phyloP scores from a whole-genome alignment of 2,888 invertebrate species.

The Tenthredo mesomela region DNA sequence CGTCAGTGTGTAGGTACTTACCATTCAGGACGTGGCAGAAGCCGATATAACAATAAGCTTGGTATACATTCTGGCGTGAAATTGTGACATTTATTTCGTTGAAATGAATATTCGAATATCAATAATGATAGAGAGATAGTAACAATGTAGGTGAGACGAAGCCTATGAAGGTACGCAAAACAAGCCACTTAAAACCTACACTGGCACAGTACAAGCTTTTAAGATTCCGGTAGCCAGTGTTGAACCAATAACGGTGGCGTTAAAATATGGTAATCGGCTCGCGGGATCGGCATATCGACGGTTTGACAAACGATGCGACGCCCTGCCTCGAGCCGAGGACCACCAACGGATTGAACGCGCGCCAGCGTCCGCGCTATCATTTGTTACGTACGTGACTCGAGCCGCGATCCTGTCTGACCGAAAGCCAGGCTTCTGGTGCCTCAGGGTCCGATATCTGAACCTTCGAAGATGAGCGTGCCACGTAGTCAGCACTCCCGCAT shows the following conservation, averaged over 20 bases:
- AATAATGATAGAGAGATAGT: slow-evolving; percentile 31
- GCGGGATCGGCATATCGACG: slow-evolving; percentile 77
- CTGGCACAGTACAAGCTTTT: slow-evolving; percentile 60
- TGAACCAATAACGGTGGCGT: slow-evolving; percentile 75
- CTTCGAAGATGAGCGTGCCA: slow-evolving; percentile 42
- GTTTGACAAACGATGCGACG: slow-evolving; percentile 77
- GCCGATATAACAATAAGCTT: background rate
- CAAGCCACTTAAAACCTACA: slow-evolving; percentile 43
- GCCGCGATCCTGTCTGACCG: slow-evolving; percentile 48
- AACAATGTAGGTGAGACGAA: background rate
- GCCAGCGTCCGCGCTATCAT: slow-evolving; percentile 71
- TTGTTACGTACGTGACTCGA: slow-evolving; percentile 76
- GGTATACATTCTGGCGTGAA: background rate
- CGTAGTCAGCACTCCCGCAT: background rate
- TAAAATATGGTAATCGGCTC: slow-evolving; percentile 77
- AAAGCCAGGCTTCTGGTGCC: slow-evolving; percentile 9
- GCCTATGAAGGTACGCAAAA: background rate
- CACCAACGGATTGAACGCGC: slow-evolving; percentile 74
- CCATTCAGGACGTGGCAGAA: background rate
- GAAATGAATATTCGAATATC: slow-evolving; percentile 18
- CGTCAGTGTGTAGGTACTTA: background rate
- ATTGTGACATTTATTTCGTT: slow-evolving; percentile 21
- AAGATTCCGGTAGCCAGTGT: slow-evolving; percentile 75
- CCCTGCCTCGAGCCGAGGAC: slow-evolving; percentile 69
- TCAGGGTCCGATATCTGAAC: slow-evolving; percentile 39